Conservation (phyloP, 92 coral and sea anemone genomes). For the Nematostella vectensis region DNA sequence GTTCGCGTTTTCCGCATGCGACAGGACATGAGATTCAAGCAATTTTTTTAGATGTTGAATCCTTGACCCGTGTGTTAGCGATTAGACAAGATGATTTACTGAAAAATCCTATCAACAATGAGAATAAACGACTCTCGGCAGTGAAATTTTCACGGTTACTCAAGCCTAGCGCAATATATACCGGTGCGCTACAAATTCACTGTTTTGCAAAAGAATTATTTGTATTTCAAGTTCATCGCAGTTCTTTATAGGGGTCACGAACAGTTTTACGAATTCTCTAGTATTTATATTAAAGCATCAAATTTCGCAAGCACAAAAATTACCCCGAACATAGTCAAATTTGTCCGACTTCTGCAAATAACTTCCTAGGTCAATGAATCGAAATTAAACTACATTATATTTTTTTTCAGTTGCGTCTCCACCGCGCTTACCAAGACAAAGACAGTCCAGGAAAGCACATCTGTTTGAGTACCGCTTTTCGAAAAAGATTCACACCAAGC, state of each 20-base stretch:
- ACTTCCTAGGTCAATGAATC: no score
- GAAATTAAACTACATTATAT: no score
- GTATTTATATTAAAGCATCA: background rate
- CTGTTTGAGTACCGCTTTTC: conserved; percentile 32
- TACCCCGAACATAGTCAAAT: no score
- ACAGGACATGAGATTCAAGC: no score
- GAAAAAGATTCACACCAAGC: conserved; percentile 17
- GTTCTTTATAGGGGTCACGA: conserved; percentile 6
- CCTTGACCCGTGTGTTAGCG: background rate
- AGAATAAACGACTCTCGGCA: background rate
- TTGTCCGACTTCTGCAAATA: no score
- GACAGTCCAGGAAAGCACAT: conserved; percentile 24
- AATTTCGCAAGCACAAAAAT: background rate
- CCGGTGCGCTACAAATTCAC: no score
- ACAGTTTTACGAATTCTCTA: background rate
- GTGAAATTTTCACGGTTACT: background rate
- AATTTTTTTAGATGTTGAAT: background rate
- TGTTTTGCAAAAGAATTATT: no score
- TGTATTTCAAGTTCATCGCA: no score
- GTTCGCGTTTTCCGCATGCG: no score
- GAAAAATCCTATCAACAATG: background rate
- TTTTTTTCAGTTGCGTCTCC: conserved; percentile 24
- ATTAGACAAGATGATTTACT: background rate
- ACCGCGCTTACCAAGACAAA: conserved; percentile 2
- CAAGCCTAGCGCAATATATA: no score